A percentile compares a stretch with the other conserved stretches of the same genome.
phyloP scores from a whole-genome alignment of 2,113 vertebrate species.

The Speoplatyrhinus poulsoni region DNA sequence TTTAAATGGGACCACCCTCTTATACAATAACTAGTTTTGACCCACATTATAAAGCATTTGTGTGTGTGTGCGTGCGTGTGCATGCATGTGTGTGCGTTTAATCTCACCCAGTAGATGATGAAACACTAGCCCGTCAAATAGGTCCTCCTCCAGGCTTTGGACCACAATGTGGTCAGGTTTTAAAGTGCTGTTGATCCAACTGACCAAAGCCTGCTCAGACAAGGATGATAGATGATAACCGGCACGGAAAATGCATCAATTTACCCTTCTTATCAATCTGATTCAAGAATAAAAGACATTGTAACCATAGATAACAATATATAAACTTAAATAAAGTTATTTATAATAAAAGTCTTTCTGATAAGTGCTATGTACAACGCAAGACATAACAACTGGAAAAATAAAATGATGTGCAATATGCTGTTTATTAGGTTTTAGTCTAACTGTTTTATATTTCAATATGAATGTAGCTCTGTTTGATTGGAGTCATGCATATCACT shows the following conservation, averaged over 20 bases:
- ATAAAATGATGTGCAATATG: no score
- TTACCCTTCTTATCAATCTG: not conserved
- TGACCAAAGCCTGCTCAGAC: slow-evolving; percentile 76
- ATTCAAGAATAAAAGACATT: not conserved
- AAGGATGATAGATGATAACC: slow-evolving; percentile 28
- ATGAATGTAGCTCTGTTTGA: slow-evolving; percentile 2
- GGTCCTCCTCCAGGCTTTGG: slow-evolving; percentile 87
- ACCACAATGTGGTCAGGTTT: slow-evolving; percentile 88
- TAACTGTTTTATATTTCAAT: not conserved
- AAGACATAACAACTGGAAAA: no score
- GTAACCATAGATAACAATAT: not conserved
- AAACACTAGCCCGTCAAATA: slow-evolving; percentile 90
- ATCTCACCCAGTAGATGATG: slow-evolving; percentile 91
- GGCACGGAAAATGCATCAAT: not conserved
- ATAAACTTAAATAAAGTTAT: no score
- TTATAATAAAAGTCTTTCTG: no score
- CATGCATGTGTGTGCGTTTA: slow-evolving; percentile 1
- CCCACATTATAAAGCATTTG: no score
- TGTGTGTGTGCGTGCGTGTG: not conserved
- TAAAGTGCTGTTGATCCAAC: slow-evolving; percentile 88
- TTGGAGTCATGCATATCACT: not conserved
- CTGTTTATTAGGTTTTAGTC: not conserved
- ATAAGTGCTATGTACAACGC: no score
- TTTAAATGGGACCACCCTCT: no score
- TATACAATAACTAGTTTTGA: no score